These are phyloP conservation scores for Chelon labrosus DNA, from an alignment of 2,797 vertebrate genomes.

Conservation along the genomic window DNA sequence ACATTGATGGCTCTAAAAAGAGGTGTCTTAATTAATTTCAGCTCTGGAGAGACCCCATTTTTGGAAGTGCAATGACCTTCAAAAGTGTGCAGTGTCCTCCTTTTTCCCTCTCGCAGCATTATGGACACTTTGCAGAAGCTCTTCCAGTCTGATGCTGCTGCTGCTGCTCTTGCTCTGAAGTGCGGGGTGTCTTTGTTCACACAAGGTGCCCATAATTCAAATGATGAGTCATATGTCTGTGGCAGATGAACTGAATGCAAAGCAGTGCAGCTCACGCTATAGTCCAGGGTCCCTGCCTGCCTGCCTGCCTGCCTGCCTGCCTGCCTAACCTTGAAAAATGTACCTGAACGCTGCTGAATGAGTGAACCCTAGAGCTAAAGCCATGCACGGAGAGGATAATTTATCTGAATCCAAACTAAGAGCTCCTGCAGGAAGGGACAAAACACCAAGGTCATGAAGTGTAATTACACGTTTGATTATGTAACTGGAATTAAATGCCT, in stretches of 20 bases:
- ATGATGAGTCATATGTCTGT: conserved; percentile 74
- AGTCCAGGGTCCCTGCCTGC: conserved; percentile 37
- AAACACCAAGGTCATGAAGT: background rate
- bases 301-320: conserved; percentile 38
- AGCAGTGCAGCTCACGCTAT: conserved; percentile 61
- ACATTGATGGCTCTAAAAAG: conserved; percentile 72
- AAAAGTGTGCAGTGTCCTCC: conserved; percentile 75
- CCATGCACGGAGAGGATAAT: background rate
- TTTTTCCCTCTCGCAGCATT: conserved; percentile 50
- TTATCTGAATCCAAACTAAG: conserved; percentile 9
- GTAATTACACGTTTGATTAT: no score
- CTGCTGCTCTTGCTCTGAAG: conserved; percentile 23
- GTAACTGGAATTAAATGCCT: no score
- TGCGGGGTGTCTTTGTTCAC: conserved; percentile 37
- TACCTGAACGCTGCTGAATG: conserved; percentile 35
- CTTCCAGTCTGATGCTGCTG: conserved; percentile 28
- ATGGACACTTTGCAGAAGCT: conserved; percentile 45
- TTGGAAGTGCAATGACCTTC: conserved; percentile 80
- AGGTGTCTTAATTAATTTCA: conserved; percentile 75
- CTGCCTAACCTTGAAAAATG: conserved; percentile 53
- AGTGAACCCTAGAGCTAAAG: background rate
- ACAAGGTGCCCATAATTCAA: conserved; percentile 69
- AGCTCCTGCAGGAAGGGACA: conserved; percentile 8
- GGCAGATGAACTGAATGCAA: conserved; percentile 73
- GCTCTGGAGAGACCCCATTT: conserved; percentile 80